Conservation (phyloP, 1,140 invertebrate genomes). For the Pseudoatta argentina region DNA sequence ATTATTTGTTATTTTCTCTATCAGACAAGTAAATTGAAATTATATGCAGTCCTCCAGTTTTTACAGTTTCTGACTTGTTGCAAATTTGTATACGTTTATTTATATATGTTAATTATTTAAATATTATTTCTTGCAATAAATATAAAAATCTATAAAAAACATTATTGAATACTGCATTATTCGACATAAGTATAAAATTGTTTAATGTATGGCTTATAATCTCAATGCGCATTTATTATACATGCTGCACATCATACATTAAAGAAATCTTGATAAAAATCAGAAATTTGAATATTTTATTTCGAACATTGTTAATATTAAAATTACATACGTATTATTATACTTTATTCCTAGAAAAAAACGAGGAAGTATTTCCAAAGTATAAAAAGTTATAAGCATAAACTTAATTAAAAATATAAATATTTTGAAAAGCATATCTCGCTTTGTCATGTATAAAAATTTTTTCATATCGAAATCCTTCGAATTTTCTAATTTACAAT, state of each 20-base stretch:
- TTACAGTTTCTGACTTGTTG: background rate
- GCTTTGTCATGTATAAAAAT: background rate
- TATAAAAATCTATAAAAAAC: background rate
- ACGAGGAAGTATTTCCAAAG: background rate
- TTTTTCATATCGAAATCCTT: background rate
- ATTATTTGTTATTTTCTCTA: background rate
- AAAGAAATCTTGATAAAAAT: background rate
- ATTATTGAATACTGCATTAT: too few relatives aligned
- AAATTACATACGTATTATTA: background rate
- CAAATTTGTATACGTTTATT: conserved; percentile 3
- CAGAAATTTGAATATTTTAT: background rate
- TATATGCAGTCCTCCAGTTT: background rate
- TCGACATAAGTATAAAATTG: background rate
- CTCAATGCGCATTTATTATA: background rate
- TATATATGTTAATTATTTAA: background rate
- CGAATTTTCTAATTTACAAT: background rate
- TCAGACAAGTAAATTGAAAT: background rate
- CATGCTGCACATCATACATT: background rate
- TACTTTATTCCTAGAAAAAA: background rate
- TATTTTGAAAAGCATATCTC: background rate
- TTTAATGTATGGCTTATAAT: background rate
- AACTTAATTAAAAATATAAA: background rate
- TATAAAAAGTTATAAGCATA: background rate
- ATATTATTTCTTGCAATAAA: background rate
- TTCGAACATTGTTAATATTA: background rate